These are phyloP conservation scores for Acrocephalus arundinaceus DNA, from an alignment of 2,113 vertebrate species.

Conservation along the genomic window DNA sequence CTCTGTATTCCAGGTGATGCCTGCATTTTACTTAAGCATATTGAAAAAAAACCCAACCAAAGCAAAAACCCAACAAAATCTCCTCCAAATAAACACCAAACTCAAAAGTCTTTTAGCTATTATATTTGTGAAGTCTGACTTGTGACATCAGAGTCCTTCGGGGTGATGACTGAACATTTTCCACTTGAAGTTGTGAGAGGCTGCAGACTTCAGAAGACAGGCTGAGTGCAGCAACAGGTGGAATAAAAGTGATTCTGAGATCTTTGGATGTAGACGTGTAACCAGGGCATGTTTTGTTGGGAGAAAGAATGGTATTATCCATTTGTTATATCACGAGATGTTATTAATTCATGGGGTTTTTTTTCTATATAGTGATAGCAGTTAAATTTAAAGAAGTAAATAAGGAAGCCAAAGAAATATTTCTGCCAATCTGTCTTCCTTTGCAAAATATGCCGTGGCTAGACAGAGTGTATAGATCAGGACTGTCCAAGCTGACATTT, in stretches of 20 bases:
- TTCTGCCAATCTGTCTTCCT: neutral
- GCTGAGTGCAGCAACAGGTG: neutral
- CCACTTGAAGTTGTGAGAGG: neutral
- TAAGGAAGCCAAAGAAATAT: neutral
- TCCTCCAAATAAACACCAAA: neutral
- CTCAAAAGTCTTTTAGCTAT: neutral
- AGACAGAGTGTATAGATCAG: neutral
- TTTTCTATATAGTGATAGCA: neutral
- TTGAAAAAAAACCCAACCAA: neutral
- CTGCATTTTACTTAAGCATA: neutral
- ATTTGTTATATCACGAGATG: neutral
- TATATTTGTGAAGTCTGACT: neutral
- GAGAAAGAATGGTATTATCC: neutral
- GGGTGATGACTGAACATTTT: neutral
- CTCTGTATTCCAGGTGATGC: fast-evolving
- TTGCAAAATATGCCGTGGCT: neutral
- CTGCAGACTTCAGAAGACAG: neutral
- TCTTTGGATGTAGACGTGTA: neutral
- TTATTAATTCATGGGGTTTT: neutral
- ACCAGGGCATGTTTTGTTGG: neutral
- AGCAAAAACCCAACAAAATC: neutral
- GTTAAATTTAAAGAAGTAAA: neutral
- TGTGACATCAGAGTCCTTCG: fast-evolving
- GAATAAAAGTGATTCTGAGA: neutral
- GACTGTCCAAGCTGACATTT: neutral